Evolutionary conservation across 2,888 invertebrate genomes (phyloP).

Genomic region (Heliothis peltigera): DNA sequence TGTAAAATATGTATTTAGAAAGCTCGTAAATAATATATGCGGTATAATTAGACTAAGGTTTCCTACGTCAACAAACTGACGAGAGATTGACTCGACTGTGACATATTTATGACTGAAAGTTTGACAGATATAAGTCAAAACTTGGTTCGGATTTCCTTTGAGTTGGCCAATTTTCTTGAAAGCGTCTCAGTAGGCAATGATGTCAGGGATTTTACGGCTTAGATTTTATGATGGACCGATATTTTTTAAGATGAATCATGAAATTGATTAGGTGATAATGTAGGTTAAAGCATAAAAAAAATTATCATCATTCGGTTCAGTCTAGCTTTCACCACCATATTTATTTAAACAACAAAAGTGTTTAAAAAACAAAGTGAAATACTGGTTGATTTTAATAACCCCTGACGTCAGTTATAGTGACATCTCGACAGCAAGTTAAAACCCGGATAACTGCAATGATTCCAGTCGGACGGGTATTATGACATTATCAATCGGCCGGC

Average conservation of each 20-base stretch:
- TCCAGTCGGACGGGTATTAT: conserved; percentile 46
- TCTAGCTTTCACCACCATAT: neutral
- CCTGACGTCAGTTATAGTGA: conserved; percentile 24
- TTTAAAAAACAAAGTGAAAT: conserved; percentile 16
- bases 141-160: conserved; percentile 55
- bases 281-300: conserved; percentile 28
- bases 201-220: conserved; percentile 63
- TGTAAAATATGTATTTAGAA: neutral
- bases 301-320: conserved; percentile 9
- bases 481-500: conserved; percentile 50
- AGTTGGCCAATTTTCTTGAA: conserved; percentile 68
- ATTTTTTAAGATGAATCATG: conserved; percentile 51
- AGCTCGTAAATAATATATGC: neutral
- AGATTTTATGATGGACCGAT: conserved; percentile 58
- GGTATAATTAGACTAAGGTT: conserved; percentile 37
- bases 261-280: conserved; percentile 40
- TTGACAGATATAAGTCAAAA: conserved; percentile 59
- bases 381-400: conserved; percentile 35
- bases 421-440: conserved; percentile 41
- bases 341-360: too few relatives aligned
- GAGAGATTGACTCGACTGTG: conserved; percentile 35
- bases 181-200: conserved; percentile 67
- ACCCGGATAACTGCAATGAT: conserved; percentile 50
- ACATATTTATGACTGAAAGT: conserved; percentile 49
- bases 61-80: conserved; percentile 28